Evolutionary conservation across 2,888 invertebrate genomes (phyloP), one percentile per base, ranked within the genome.

Genomic region (Philaethria dido): DNA sequence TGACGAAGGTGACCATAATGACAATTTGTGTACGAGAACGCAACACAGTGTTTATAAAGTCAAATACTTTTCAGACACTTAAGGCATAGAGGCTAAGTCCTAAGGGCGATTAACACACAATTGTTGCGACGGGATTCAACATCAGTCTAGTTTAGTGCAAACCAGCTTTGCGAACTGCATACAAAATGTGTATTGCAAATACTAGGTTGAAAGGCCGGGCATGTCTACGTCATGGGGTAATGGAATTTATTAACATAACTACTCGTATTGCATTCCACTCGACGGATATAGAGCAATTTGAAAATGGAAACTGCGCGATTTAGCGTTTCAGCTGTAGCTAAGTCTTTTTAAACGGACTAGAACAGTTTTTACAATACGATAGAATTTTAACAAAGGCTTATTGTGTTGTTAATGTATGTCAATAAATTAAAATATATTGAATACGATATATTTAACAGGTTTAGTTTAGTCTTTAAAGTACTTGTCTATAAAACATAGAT

Each of bases 101-200:
- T 61, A 70, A 72, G 66, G 66, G 72, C 71, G 72, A 75, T 76
- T 75, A 76, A 72, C 75, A 76, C 75, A 76, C 75, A 75, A 75
- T 76, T 74, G 74, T 71, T 63, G 60, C 66, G 59, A 71, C 69
- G 69, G 69, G 73, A 74, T 71, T 72, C 66, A 62, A 72, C 70
- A 69, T 72, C 69, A 69, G 69, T 72, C 68, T 69, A 73, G 62
- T 74, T 75, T 74, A 72, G 63, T 68, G 68, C 74, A 69, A 69
- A 69, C 72, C 67, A 66, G 72, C 69, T 69, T 25, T 65, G 67
- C 68, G 70, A 62, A 66, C 72, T 68, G 72, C 68, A 73, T 75
- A 74, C 71, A 68, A 73, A 74, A 70, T 66, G 64, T 66, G 70
- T 69, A 68, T 69, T 66, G 69, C 68, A 68, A 72, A 72, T 66